A percentile compares a stretch with the other conserved stretches of the same genome.
These are phyloP conservation scores for Poicephalus meyeri DNA, from an alignment of 2,113 vertebrate genomes.

Conservation along the genomic window DNA sequence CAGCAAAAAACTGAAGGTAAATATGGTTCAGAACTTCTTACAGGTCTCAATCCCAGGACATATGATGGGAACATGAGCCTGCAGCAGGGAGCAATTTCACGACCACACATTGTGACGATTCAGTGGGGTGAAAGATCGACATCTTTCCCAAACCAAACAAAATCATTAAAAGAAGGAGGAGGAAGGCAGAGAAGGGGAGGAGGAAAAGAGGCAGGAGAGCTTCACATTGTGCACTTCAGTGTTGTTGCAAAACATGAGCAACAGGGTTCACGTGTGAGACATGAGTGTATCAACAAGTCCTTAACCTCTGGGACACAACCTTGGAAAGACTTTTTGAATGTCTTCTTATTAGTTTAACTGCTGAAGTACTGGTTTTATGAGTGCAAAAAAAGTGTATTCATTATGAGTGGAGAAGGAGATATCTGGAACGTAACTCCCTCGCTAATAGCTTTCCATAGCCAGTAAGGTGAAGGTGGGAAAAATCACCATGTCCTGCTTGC, in stretches of 20 bases:
- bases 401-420: neutral
- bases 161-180: neutral
- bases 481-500: neutral
- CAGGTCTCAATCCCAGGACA: neutral
- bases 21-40: neutral
- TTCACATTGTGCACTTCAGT: constrained; percentile 28
- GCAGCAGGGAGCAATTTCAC: neutral
- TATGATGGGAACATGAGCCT: accelerated
- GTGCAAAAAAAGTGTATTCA: neutral
- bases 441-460: neutral
- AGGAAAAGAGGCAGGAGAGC: neutral
- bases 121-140: neutral
- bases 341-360: neutral
- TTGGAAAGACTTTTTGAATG: neutral
- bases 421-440: neutral
- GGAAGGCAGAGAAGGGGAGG: neutral
- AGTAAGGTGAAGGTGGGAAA: neutral
- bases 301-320: constrained; percentile 4
- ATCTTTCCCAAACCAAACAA: neutral
- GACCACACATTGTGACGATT: accelerated
- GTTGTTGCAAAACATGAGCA: constrained; percentile 42
- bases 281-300: neutral
- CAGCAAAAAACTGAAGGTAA: neutral
- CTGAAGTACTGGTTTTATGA: neutral
- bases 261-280: constrained; percentile 45